Percentiles rank a stretch among this genome's conserved stretches.
These are phyloP conservation scores for Rattus norvegicus DNA, from an alignment of 2,113 vertebrate species.

Conservation along the genomic window DNA sequence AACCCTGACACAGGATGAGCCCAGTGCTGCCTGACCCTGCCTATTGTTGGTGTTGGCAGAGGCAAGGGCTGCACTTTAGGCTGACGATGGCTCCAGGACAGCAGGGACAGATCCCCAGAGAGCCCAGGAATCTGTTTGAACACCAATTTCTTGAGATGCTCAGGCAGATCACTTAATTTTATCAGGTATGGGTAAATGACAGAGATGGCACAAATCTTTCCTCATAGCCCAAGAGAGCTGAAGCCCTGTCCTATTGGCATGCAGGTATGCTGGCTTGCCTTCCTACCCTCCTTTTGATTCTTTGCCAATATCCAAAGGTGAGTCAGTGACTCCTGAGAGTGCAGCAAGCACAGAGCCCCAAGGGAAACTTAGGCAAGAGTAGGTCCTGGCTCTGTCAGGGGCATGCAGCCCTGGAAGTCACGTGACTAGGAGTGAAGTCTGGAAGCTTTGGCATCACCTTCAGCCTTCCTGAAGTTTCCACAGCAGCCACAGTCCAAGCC, in stretches of 20 bases:
- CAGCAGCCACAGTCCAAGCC: not conserved
- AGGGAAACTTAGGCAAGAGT: not conserved
- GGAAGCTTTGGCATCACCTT: rapidly evolving
- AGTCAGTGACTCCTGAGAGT: not conserved
- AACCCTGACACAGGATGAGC: not conserved
- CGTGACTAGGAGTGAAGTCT: too few species aligned
- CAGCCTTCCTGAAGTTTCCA: not conserved
- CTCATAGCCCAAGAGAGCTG: not conserved
- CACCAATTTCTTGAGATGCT: not conserved
- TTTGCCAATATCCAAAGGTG: not conserved
- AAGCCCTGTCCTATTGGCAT: too few species aligned
- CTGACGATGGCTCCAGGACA: not conserved
- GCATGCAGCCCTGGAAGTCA: not conserved
- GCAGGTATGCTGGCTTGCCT: not conserved
- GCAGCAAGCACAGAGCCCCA: too few species aligned
- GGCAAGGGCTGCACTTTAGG: too few species aligned
- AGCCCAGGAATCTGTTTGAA: not conserved
- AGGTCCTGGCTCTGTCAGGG: not conserved
- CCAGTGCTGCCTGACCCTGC: not conserved
- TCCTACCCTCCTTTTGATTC: rapidly evolving
- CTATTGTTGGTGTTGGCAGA: not conserved
- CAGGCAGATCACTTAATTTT: not conserved
- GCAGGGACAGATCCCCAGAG: not conserved
- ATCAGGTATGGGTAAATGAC: not conserved
- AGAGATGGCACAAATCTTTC: not conserved